A percentile compares a stretch with the other conserved stretches of the same genome.
Conservation (phyloP, 1,140 invertebrate genomes). For the Solen grandis region DNA sequence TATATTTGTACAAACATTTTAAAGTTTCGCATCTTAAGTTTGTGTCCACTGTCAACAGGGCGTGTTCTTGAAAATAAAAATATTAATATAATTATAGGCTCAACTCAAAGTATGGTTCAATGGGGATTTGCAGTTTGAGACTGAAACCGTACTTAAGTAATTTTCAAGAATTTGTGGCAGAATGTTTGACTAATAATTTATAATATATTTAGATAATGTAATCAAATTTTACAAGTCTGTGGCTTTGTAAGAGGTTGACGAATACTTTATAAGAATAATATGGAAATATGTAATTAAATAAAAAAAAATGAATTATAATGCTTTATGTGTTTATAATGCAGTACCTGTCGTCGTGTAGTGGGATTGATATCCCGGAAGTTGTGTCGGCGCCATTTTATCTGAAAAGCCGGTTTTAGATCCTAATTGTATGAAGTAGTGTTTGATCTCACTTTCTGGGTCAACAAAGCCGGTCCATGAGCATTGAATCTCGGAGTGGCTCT, state of each 20-base stretch:
- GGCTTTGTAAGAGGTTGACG: too few relatives aligned
- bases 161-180: too few relatives aligned
- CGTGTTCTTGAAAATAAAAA: not conserved
- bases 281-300: too few relatives aligned
- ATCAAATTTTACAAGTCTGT: too few relatives aligned
- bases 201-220: too few relatives aligned
- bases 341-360: not conserved
- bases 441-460: conserved; percentile 59
- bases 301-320: too few relatives aligned
- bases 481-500: conserved; percentile 36
- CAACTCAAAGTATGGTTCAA: not conserved
- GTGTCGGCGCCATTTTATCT: conserved; percentile 37
- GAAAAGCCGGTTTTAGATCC: conserved; percentile 52
- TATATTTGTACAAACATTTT: not conserved
- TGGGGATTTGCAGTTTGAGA: too few relatives aligned
- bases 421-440: conserved; percentile 50
- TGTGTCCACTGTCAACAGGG: not conserved
- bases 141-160: too few relatives aligned
- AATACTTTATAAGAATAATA: too few relatives aligned
- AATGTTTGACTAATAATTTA: too few relatives aligned
- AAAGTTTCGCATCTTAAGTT: not conserved
- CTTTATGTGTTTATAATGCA: too few relatives aligned
- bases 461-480: conserved; percentile 63
- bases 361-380: conserved; percentile 31
- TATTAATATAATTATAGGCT: not conserved